Evolutionary conservation across 2,113 vertebrate species (phyloP).

Genomic region (Chaetodon trifascialis): DNA sequence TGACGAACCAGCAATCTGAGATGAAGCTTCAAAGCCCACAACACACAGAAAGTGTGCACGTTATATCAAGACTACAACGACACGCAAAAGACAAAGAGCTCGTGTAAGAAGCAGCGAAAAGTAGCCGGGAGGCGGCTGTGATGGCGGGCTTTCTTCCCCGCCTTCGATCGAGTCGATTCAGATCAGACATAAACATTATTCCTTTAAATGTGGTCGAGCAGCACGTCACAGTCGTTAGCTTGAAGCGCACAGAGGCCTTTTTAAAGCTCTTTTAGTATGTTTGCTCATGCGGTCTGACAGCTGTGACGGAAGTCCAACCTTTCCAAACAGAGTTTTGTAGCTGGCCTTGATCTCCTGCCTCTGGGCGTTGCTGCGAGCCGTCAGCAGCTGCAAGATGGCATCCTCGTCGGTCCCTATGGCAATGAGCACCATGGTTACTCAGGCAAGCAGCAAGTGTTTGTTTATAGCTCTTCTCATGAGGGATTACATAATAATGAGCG

Average conservation of each 20-base stretch:
- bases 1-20: no score
- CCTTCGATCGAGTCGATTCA: not conserved
- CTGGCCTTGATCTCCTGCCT: slow-evolving; percentile 89
- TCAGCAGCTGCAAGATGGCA: slow-evolving; percentile 89
- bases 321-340: slow-evolving; percentile 94
- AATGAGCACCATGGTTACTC: slow-evolving; percentile 56
- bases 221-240: not conserved
- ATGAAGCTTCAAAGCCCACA: no score
- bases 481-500: slow-evolving; percentile 11
- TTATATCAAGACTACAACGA: not conserved
- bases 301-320: slow-evolving; percentile 83
- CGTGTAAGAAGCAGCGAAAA: not conserved
- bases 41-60: not conserved
- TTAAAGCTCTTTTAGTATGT: not conserved
- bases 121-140: not conserved
- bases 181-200: not conserved
- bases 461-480: not conserved
- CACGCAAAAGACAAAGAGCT: not conserved
- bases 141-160: no score
- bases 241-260: not conserved
- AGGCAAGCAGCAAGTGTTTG: not conserved
- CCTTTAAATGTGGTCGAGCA: not conserved
- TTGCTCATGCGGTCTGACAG: not conserved
- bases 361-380: slow-evolving; percentile 89
- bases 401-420: slow-evolving; percentile 93